Base-by-base conservation (phyloP, 2,888 invertebrate genomes). In the Eurois occulta region DNA sequence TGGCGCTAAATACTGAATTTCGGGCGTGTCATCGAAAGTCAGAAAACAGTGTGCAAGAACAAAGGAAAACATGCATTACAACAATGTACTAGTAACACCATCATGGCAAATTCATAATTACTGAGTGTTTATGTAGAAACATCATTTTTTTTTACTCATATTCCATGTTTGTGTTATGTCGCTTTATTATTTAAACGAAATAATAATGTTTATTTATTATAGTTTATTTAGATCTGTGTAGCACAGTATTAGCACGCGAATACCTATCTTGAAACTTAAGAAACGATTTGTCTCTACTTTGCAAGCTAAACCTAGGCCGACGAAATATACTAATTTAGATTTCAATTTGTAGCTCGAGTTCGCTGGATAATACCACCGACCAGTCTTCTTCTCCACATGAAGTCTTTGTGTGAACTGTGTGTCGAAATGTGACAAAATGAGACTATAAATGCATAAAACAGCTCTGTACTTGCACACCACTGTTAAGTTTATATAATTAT, bases 291-390 rank as follows among this genome's bases (percentile, higher is more conserved):
- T 46, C 1, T 32, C 3, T 38, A 35, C 32, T 41, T 67, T 62
- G 13, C 24, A 64, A 38, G 21, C 21, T 52, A 52, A 46, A 43
- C 35, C n/a, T 69, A 43, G 16, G 8, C 38, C 38, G 38, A 38
- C 3, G 16, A 55, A 64, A 38, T 0, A 73, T 48, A 80, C 74
- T 78, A 80, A 78, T 80, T 48, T 32, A 41, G 32, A 65, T 80
- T 80, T 73, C 13, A 66, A 79, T 73, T 80, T 78, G 24, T 80
- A 78, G 78, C 55, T 79, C 80, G 74, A 74, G 78, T 80, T 78
- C 35, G 58, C 58, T 80, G 78, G 58, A 38, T 41, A 65, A 18
- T 78, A 46, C 48, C 55, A 66, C 41, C 41, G 71, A 60, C 71
- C 76, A 75, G 60, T 66, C 55, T 64, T 24, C 65, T 66, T 58